Conservation (phyloP, 2,113 vertebrate genomes). For the Hyaena hyaena region DNA sequence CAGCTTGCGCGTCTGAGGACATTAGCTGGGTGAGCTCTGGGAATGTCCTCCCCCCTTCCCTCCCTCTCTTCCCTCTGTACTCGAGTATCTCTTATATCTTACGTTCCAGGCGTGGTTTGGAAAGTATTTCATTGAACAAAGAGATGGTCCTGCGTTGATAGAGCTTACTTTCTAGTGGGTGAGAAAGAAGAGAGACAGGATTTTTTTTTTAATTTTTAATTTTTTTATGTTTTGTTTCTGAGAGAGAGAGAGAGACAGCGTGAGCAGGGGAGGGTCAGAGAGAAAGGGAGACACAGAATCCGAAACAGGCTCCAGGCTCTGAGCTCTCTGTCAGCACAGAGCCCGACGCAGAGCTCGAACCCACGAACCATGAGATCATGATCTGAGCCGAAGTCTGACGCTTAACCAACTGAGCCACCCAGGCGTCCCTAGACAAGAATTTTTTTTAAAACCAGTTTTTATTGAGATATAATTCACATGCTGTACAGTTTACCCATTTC, state of each 20-base stretch:
- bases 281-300: no score
- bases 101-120: neutral
- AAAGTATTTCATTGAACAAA: neutral
- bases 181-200: neutral
- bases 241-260: no score
- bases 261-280: no score
- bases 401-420: no score
- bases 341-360: no score
- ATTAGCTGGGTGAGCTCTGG: neutral
- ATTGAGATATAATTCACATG: neutral
- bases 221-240: no score
- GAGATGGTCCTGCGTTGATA: accelerated
- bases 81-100: neutral
- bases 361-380: no score
- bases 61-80: neutral
- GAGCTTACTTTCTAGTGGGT: neutral
- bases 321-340: no score
- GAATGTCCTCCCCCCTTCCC: neutral
- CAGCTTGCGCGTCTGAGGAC: neutral
- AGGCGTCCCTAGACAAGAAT: no score
- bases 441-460: neutral
- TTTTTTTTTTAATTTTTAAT: no score
- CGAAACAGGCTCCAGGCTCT: no score
- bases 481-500: neutral
- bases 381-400: no score